These are phyloP conservation scores for Drosophila longiperda DNA, from an alignment of 2,888 invertebrate species.

Conservation along the genomic window DNA sequence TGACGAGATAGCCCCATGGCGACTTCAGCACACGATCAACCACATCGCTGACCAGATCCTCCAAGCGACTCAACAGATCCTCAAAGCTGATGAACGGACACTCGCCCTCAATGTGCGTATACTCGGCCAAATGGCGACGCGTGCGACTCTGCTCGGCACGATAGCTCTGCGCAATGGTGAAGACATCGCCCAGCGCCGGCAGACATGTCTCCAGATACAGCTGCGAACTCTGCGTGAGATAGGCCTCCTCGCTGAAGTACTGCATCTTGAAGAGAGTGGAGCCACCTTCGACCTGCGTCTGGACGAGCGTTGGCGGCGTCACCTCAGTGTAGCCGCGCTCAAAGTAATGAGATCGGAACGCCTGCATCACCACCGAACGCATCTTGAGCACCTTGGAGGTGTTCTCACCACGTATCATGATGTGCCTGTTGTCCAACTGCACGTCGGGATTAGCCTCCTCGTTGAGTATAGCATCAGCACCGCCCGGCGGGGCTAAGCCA, in stretches of 20 bases:
- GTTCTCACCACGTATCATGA: slow-evolving; percentile 99
- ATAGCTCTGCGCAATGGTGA: slow-evolving; percentile 98
- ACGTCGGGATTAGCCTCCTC: slow-evolving; percentile 98
- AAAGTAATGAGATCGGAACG: slow-evolving; percentile 94
- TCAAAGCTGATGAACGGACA: slow-evolving; percentile 97
- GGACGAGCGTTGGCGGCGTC: slow-evolving; percentile 98
- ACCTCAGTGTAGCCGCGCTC: slow-evolving; percentile 94
- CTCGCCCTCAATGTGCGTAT: slow-evolving; percentile 98
- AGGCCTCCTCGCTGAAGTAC: slow-evolving; percentile 93
- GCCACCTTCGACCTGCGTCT: slow-evolving; percentile 99
- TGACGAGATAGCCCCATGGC: slow-evolving; percentile 91
- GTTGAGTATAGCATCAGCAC: slow-evolving; percentile 98
- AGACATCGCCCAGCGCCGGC: slow-evolving; percentile 97
- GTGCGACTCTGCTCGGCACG: slow-evolving; percentile 98
- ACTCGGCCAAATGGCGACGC: slow-evolving; percentile 98
- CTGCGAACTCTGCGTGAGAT: slow-evolving; percentile 98
- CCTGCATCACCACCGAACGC: slow-evolving; percentile 92
- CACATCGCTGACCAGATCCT: slow-evolving; percentile 97
- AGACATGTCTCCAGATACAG: slow-evolving; percentile 98
- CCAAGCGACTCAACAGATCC: slow-evolving; percentile 93
- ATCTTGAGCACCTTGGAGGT: slow-evolving; percentile 96
- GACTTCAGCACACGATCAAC: slow-evolving; percentile 95
- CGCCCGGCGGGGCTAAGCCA: slow-evolving; percentile 96
- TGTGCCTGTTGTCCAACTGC: slow-evolving; percentile 98
- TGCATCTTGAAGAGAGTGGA: slow-evolving; percentile 96